phyloP scores from a whole-genome alignment of 2,797 vertebrate species.

The Rhadinocentrus ornatus region DNA sequence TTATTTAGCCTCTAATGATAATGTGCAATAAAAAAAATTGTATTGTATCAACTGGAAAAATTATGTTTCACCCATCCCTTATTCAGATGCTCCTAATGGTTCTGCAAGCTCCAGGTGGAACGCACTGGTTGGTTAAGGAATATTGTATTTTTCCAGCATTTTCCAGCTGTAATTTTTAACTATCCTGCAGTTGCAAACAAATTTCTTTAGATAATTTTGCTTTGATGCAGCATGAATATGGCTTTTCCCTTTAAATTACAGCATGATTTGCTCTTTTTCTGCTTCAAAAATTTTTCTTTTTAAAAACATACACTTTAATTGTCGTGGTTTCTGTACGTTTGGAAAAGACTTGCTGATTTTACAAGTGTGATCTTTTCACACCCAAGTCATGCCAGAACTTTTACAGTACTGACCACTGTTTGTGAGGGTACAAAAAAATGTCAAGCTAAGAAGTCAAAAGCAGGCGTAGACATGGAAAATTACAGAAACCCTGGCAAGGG shows the following conservation, averaged over 20 bases:
- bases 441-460: conserved; percentile 26
- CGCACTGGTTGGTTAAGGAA: background rate
- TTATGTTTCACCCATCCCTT: too few relatives aligned
- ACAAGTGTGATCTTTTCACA: background rate
- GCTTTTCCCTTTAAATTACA: background rate
- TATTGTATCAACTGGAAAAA: too few relatives aligned
- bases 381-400: background rate
- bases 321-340: too few relatives aligned
- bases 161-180: too few relatives aligned
- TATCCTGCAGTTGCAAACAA: too few relatives aligned
- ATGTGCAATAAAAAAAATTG: too few relatives aligned
- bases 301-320: too few relatives aligned
- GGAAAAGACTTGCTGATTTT: background rate
- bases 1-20: too few relatives aligned
- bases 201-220: too few relatives aligned
- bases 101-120: too few relatives aligned
- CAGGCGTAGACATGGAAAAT: conserved; percentile 67
- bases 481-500: conserved; percentile 56
- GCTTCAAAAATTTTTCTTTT: background rate
- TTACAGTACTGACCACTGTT: conserved; percentile 34
- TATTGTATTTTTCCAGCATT: background rate
- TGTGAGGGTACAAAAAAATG: conserved; percentile 30
- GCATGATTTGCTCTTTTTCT: background rate
- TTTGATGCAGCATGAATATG: background rate
- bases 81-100: background rate